Percentiles rank a stretch among this genome's conserved stretches.
Conservation (phyloP, 2,888 invertebrate genomes). For the Lymantria dispar region DNA sequence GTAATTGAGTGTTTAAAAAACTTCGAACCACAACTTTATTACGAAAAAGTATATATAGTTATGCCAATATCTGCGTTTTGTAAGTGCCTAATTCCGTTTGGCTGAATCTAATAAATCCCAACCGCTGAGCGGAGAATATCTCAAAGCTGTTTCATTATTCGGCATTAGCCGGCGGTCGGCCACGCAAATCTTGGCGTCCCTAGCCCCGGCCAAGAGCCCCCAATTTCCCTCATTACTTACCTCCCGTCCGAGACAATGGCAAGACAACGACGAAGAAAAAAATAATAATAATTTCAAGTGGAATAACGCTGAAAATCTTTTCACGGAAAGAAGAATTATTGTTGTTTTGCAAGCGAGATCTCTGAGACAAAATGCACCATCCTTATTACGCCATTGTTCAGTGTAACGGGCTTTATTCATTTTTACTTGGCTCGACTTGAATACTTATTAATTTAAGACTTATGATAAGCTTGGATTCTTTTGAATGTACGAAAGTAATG, state of each 20-base stretch:
- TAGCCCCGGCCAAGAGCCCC: conserved; percentile 67
- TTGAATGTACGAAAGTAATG: conserved; percentile 76
- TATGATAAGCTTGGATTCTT: conserved; percentile 81
- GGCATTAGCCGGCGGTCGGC: conserved; percentile 75
- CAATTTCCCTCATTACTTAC: conserved; percentile 82
- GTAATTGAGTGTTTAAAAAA: not conserved
- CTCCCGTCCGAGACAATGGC: conserved; percentile 80
- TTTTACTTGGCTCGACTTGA: conserved; percentile 82
- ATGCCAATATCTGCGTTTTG: conserved; percentile 37
- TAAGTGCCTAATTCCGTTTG: conserved; percentile 66
- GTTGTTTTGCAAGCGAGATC: conserved; percentile 82
- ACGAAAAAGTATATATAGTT: conserved; percentile 29
- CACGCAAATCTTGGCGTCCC: conserved; percentile 78
- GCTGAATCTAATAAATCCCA: conserved; percentile 73
- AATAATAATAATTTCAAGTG: conserved; percentile 81
- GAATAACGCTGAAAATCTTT: conserved; percentile 83
- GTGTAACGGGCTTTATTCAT: conserved; percentile 81
- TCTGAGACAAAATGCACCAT: conserved; percentile 81
- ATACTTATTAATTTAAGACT: conserved; percentile 82
- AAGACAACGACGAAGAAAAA: conserved; percentile 79
- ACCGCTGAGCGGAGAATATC: conserved; percentile 65
- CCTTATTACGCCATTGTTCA: conserved; percentile 81
- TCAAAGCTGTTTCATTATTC: conserved; percentile 79
- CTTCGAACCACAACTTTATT: conserved; percentile 26
- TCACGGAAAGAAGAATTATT: conserved; percentile 81